phyloP scores from a whole-genome alignment of 2,888 invertebrate species.

The Cetonia aurata region DNA sequence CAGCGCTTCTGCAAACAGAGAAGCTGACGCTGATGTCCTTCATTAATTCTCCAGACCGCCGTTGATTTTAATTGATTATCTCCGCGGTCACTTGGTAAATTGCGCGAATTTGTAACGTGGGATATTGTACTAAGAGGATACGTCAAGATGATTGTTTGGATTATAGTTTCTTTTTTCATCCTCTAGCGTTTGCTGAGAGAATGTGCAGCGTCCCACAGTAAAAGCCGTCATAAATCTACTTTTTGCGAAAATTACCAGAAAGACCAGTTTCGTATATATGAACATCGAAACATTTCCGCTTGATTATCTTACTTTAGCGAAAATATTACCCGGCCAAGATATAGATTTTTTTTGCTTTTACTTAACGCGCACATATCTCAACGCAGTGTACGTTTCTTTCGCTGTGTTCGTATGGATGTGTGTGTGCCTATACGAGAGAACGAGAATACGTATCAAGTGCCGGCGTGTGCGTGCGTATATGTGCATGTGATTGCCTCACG shows the following conservation, averaged over 20 bases:
- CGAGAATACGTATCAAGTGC: constrained; percentile 9
- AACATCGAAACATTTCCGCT: too few relatives aligned
- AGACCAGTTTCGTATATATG: too few relatives aligned
- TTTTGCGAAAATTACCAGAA: neutral
- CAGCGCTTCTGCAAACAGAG: constrained; percentile 41
- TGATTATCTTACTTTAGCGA: too few relatives aligned
- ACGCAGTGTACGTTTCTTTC: neutral
- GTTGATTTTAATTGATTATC: constrained; percentile 44
- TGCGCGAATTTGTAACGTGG: constrained; percentile 38
- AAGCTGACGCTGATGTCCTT: constrained; percentile 41
- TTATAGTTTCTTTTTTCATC: constrained; percentile 14
- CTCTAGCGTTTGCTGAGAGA: neutral
- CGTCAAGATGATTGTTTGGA: constrained; percentile 35
- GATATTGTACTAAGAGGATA: constrained; percentile 26
- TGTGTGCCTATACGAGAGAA: constrained; percentile 20
- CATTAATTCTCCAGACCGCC: constrained; percentile 42
- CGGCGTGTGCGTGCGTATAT: constrained; percentile 26
- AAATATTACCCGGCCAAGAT: too few relatives aligned
- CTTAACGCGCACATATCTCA: too few relatives aligned
- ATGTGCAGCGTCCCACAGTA: neutral
- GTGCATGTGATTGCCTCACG: constrained; percentile 51
- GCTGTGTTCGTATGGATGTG: constrained; percentile 7
- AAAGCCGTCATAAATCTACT: neutral
- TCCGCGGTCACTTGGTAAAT: constrained; percentile 43
- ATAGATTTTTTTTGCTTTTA: too few relatives aligned